Evolutionary conservation across 2,797 vertebrate species (phyloP).

Genomic region (Danio albolineatus): DNA sequence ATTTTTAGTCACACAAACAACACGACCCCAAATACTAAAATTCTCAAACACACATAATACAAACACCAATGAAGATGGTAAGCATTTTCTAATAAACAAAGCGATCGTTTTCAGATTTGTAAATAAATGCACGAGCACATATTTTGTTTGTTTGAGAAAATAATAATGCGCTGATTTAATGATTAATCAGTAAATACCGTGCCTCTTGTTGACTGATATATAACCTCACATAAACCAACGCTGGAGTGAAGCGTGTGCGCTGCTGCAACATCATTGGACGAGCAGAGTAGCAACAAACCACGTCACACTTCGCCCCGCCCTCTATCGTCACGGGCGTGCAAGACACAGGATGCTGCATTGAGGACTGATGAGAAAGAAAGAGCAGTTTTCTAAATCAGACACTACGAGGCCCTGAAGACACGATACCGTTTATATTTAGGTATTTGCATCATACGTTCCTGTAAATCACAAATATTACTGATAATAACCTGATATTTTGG

Average conservation of each 20-base stretch:
- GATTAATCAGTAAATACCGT: neutral
- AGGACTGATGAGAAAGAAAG: slow-evolving; percentile 10
- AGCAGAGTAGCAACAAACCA: slow-evolving; percentile 42
- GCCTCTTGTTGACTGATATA: slow-evolving; percentile 2
- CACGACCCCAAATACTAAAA: no score
- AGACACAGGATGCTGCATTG: slow-evolving; percentile 10
- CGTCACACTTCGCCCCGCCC: slow-evolving; percentile 27
- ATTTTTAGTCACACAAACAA: no score
- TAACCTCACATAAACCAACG: neutral
- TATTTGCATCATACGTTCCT: neutral
- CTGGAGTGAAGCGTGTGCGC: neutral
- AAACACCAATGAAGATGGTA: neutral
- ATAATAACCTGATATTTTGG: no score
- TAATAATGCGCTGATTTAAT: neutral
- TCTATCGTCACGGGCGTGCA: slow-evolving; percentile 1
- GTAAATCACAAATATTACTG: no score
- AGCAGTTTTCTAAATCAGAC: neutral
- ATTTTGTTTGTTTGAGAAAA: neutral
- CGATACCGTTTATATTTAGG: neutral
- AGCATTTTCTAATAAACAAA: neutral
- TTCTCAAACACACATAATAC: neutral
- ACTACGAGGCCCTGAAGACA: neutral
- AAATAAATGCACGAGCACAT: no score
- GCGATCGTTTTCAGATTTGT: neutral
- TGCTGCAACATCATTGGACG: slow-evolving; percentile 16